A percentile compares a stretch with the other conserved stretches of the same genome.
Conservation (phyloP, 2,113 vertebrate species). For the Hystrix cristata region DNA sequence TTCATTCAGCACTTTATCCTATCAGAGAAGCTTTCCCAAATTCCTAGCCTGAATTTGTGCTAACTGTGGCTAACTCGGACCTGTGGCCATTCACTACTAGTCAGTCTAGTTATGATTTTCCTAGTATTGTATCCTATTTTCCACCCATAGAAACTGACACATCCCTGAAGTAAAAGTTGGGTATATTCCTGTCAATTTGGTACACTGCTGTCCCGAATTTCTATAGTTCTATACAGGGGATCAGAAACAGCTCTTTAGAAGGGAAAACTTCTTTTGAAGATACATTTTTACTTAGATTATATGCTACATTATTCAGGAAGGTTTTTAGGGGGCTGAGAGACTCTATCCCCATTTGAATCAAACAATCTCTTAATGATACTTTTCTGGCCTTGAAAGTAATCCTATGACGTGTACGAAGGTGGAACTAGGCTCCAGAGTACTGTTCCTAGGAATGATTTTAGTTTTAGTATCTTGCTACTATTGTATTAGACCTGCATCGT, state of each 20-base stretch:
- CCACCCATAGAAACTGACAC: background rate
- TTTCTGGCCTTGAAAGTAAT: background rate
- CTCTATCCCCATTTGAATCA: background rate
- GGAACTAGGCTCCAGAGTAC: background rate
- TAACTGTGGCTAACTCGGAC: background rate
- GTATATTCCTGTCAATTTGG: background rate
- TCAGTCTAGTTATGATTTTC: background rate
- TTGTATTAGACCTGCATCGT: background rate
- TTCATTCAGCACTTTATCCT: background rate
- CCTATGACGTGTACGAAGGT: background rate
- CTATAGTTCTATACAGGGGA: background rate
- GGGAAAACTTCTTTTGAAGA: background rate
- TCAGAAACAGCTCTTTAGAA: background rate
- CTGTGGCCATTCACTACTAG: background rate
- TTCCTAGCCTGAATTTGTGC: background rate
- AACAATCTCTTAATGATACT: background rate
- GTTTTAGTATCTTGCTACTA: background rate
- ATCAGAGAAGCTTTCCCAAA: background rate
- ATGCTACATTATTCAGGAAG: background rate
- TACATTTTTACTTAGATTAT: slow-evolving; percentile 31
- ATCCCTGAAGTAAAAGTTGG: background rate
- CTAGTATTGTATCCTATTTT: background rate
- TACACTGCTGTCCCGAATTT: background rate
- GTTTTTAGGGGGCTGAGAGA: background rate
- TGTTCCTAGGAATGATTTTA: background rate